These are phyloP conservation scores for Clarias gariepinus DNA, from an alignment of 2,113 vertebrate genomes.

Conservation along the genomic window DNA sequence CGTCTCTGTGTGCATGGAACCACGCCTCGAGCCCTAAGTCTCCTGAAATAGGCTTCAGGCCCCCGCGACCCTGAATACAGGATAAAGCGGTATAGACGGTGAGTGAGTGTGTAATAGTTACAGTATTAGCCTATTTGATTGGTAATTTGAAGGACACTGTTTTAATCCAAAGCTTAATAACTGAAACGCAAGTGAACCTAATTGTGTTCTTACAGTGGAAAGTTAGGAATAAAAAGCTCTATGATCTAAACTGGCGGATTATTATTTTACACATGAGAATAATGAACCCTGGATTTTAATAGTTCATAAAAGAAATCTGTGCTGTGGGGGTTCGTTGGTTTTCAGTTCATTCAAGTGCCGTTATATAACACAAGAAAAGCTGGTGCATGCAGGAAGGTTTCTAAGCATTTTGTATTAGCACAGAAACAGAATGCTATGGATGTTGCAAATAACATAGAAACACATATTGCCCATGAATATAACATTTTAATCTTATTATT, in stretches of 20 bases:
- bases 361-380: neutral
- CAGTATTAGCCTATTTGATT: neutral
- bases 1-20: too few relatives aligned
- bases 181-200: neutral
- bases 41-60: too few relatives aligned
- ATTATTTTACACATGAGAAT: constrained; percentile 3
- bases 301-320: constrained; percentile 1
- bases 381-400: neutral
- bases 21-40: too few relatives aligned
- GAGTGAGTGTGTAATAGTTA: too few relatives aligned
- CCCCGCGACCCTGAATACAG: too few relatives aligned
- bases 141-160: neutral
- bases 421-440: neutral
- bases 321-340: neutral
- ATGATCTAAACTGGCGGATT: neutral
- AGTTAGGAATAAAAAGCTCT: neutral
- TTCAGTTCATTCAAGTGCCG: neutral
- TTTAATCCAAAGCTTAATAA: neutral
- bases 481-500: neutral
- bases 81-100: too few relatives aligned
- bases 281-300: neutral
- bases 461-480: too few relatives aligned
- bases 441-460: neutral
- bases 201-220: neutral
- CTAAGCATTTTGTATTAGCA: neutral